Evolutionary conservation across 2,797 vertebrate species (phyloP).

Genomic region (Manis crassicaudata): DNA sequence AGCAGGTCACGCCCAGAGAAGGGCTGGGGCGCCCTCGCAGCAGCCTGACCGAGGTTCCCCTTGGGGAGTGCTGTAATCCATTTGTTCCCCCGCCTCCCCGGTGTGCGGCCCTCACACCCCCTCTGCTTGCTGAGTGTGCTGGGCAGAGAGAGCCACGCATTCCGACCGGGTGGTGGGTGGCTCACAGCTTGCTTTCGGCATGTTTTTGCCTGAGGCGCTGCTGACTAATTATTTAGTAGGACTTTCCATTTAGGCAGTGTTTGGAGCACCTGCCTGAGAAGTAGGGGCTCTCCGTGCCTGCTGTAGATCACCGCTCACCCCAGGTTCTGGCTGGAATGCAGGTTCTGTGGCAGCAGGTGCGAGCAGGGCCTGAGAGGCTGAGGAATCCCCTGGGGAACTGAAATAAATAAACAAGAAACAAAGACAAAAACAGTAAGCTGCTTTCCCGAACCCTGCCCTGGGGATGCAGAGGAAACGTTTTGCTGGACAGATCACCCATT

Average conservation of each 20-base stretch:
- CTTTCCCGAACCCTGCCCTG: background rate
- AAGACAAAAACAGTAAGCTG: background rate
- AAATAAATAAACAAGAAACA: background rate
- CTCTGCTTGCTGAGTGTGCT: background rate
- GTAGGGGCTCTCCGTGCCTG: rapidly evolving
- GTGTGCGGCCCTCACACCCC: background rate
- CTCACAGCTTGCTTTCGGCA: background rate
- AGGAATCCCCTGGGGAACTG: background rate
- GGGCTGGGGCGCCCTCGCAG: too few species aligned
- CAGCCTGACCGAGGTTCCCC: background rate
- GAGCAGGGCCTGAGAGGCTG: background rate
- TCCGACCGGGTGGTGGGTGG: rapidly evolving
- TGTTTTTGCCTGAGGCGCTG: background rate
- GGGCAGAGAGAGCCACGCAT: background rate
- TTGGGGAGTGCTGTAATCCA: too few species aligned
- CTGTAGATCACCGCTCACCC: background rate
- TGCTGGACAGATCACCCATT: too few species aligned
- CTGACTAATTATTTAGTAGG: background rate
- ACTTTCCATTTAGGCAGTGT: background rate
- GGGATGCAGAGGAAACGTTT: background rate
- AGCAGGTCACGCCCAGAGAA: background rate
- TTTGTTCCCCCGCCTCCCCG: background rate
- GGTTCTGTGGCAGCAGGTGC: background rate
- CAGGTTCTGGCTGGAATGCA: background rate
- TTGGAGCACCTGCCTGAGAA: background rate